phyloP scores from a whole-genome alignment of 2,797 vertebrate species.

The Meda fulgida region DNA sequence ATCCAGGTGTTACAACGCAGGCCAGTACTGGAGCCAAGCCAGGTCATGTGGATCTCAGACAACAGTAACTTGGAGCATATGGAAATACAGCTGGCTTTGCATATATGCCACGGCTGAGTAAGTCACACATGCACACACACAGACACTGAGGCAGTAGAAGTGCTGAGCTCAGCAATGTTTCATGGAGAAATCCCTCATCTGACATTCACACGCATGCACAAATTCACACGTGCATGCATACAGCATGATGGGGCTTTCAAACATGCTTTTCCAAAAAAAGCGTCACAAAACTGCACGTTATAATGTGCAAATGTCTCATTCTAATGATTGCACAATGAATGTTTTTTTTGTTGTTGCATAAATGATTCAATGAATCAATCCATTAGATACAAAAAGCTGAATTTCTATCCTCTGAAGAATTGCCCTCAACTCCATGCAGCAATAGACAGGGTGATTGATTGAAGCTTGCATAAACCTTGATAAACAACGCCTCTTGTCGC shows the following conservation, averaged over 20 bases:
- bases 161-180: slow-evolving; percentile 51
- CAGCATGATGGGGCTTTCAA: slow-evolving; percentile 8
- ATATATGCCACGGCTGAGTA: slow-evolving; percentile 62
- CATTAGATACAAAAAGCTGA: neutral
- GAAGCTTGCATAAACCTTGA: slow-evolving; percentile 46
- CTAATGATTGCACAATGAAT: neutral
- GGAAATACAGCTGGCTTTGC: slow-evolving; percentile 70
- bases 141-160: slow-evolving; percentile 26
- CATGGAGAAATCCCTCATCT: slow-evolving; percentile 22
- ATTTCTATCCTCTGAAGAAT: neutral
- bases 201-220: slow-evolving; percentile 32
- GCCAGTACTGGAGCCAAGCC: slow-evolving; percentile 42
- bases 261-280: slow-evolving; percentile 7
- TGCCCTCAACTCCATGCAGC: neutral
- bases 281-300: neutral
- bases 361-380: neutral
- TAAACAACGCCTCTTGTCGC: slow-evolving; percentile 45
- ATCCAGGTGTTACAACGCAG: slow-evolving; percentile 41
- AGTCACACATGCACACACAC: slow-evolving; percentile 32
- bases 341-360: neutral
- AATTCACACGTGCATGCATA: slow-evolving; percentile 26
- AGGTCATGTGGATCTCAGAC: slow-evolving; percentile 46
- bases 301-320: neutral
- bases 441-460: slow-evolving; percentile 35
- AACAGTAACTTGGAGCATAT: slow-evolving; percentile 63